Conservation (phyloP, 1,140 invertebrate genomes). For the Pararge aegeria region DNA sequence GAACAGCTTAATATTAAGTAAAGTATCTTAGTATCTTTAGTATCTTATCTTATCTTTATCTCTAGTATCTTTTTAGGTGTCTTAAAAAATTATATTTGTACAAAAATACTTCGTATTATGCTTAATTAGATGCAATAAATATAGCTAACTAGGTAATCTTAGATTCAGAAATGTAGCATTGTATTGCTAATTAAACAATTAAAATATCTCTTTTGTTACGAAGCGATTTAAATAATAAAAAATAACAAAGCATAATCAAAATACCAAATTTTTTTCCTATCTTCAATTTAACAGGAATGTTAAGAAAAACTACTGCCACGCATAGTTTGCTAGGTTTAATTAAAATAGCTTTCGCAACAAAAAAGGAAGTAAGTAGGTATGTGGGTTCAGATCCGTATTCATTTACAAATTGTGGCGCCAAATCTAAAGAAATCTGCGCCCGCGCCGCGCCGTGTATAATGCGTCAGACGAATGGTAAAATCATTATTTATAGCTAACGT, state of each 20-base stretch:
- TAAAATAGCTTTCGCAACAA: conserved; percentile 32
- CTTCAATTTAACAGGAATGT: conserved; percentile 22
- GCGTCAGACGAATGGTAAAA: conserved; percentile 26
- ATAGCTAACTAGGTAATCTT: neutral
- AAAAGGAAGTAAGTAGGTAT: conserved; percentile 25
- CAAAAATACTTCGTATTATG: no score
- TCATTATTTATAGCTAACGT: conserved; percentile 41
- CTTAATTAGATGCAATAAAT: neutral
- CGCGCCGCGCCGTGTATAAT: neutral
- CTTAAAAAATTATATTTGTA: no score
- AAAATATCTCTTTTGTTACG: neutral
- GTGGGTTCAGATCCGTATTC: conserved; percentile 42
- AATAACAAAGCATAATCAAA: conserved; percentile 18
- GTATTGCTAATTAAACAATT: neutral
- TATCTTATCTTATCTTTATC: no score
- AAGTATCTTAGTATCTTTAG: no score
- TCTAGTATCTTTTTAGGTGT: no score
- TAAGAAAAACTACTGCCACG: conserved; percentile 22
- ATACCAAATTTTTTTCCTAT: conserved; percentile 23
- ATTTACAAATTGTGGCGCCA: conserved; percentile 57
- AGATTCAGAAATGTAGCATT: neutral
- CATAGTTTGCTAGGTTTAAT: conserved; percentile 28
- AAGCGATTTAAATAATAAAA: neutral
- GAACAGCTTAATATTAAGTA: no score
- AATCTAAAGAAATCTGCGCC: conserved; percentile 45